These are phyloP conservation scores for Steinernema khuongi DNA, from an alignment of 1,140 invertebrate species.

Conservation along the genomic window DNA sequence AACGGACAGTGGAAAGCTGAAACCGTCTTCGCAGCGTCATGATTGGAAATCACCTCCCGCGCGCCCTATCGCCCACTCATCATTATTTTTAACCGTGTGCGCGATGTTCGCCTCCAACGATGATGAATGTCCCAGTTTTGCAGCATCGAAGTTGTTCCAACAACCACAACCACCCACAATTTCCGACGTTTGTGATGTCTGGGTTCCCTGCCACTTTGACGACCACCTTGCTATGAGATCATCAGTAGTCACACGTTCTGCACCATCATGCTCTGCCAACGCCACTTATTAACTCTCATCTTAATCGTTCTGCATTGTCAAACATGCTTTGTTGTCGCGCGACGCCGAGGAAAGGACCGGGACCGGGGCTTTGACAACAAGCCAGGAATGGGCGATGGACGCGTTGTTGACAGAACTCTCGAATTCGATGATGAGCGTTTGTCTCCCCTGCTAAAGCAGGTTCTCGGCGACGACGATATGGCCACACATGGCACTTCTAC, in stretches of 20 bases:
- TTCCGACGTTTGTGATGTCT: too few species aligned
- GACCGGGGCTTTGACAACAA: neutral
- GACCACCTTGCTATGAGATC: neutral
- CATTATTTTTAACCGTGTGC: neutral
- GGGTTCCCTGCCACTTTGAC: too few species aligned
- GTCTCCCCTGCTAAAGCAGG: neutral
- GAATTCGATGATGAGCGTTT: neutral
- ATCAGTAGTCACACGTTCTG: neutral
- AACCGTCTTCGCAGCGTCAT: neutral
- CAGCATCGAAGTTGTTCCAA: neutral
- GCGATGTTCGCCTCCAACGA: neutral
- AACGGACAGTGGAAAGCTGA: neutral
- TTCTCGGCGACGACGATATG: neutral
- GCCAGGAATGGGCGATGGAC: constrained; percentile 10
- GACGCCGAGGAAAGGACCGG: neutral
- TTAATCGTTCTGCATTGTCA: constrained; percentile 2
- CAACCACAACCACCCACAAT: neutral
- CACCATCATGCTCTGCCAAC: neutral
- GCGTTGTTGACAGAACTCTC: neutral
- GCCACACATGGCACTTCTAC: neutral
- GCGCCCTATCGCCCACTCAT: neutral
- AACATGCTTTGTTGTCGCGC: neutral
- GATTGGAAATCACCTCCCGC: neutral
- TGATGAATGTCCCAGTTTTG: neutral
- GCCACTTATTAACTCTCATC: neutral